Evolutionary conservation across 2,888 invertebrate species (phyloP), one percentile per base, ranked within the genome.

Genomic region (Agrochola macilenta): DNA sequence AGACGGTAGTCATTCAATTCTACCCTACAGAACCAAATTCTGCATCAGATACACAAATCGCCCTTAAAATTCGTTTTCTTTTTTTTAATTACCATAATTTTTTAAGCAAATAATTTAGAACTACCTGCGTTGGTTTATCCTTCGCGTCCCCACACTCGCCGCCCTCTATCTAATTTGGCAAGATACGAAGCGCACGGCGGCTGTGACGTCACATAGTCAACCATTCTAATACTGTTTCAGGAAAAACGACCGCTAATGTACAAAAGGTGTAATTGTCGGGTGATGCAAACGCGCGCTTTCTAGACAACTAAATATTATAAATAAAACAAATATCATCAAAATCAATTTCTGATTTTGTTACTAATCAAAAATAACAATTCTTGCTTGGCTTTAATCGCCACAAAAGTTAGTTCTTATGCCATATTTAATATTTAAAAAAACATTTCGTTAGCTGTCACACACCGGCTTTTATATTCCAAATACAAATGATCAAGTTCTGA

Each of bases 181-280:
- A 95, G 95, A 94, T 89, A 88, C 79, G 88, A 88, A 89, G 88
- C 91, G 89, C 91, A 91, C 93, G 93, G 94, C 89, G 89, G 91
- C 90, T 91, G 90, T 91, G 91, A 92, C 91, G 94, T 95, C 95
- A 95, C 95, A 93, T 91, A 91, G 92, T 94, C 94, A 95, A 95
- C 93, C 93, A 92, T 87, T 93, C 94, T 96, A 96, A 96, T 96
- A 96, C 96, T 96, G 96, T 91, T 92, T 93, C 87, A 88, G 92
- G 93, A 91, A 93, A 81, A 90, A 94, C 94, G 94, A 94, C 90
- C 91, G 85, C 94, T 95, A 96, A 95, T 95, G 92, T 96, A 96
- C 95, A 96, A 94, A 95, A 94, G 94, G 95, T 95, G 95, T 91
- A 88, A 79, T 92, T 91, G 91, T 91, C 90, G 89, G 88, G 91